These are phyloP conservation scores for Girardinichthys multiradiatus DNA, from an alignment of 2,113 vertebrate species.

Conservation along the genomic window DNA sequence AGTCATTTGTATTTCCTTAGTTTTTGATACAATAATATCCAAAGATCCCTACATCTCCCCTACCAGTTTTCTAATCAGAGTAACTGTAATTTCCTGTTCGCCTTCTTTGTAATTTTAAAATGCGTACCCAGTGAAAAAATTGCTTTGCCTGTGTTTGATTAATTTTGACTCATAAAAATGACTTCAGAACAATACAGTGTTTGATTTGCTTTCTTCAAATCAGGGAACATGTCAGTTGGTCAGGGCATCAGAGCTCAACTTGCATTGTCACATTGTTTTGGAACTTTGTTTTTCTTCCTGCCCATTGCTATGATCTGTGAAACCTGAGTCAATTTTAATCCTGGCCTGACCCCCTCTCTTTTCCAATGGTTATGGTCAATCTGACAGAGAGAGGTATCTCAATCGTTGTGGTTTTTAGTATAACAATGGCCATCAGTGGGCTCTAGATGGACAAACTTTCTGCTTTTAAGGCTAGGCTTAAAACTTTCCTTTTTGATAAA, in stretches of 20 bases:
- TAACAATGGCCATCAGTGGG: too few relatives aligned
- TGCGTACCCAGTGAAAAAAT: slow-evolving; percentile 35
- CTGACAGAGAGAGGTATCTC: too few relatives aligned
- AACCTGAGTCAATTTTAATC: background rate
- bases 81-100: slow-evolving; percentile 50
- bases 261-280: slow-evolving; percentile 10
- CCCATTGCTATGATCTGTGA: background rate
- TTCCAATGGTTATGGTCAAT: too few relatives aligned
- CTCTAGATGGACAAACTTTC: too few relatives aligned
- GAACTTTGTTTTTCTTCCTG: slow-evolving; percentile 5
- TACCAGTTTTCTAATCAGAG: slow-evolving; percentile 34
- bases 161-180: slow-evolving; percentile 40
- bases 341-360: too few relatives aligned
- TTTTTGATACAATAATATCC: too few relatives aligned
- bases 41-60: slow-evolving; percentile 4
- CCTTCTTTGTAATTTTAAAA: slow-evolving; percentile 48
- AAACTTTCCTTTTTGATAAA: too few relatives aligned
- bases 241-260: slow-evolving; percentile 12
- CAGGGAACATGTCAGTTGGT: slow-evolving; percentile 10
- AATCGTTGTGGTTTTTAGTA: too few relatives aligned
- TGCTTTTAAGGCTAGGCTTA: too few relatives aligned
- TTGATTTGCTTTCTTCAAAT: slow-evolving; percentile 37
- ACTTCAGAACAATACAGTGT: slow-evolving; percentile 40
- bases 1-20: too few relatives aligned
- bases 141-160: slow-evolving; percentile 47